phyloP scores from a whole-genome alignment of 2,797 vertebrate genomes.

The Anguilla megastoma region DNA sequence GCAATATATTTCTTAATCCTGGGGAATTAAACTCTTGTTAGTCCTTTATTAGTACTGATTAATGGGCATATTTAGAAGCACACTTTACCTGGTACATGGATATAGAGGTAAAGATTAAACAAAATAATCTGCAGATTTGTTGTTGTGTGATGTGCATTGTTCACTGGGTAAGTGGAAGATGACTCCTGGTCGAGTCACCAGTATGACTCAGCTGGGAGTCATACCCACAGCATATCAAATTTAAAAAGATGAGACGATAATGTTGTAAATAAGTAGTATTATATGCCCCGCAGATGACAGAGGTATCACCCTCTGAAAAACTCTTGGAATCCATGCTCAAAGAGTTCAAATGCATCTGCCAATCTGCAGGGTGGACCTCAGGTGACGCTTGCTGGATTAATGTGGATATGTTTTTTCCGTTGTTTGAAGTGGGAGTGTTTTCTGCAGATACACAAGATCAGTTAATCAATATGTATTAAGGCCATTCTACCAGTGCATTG shows the following conservation, averaged over 20 bases:
- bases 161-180: background rate
- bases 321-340: background rate
- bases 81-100: background rate
- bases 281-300: background rate
- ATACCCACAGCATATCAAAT: background rate
- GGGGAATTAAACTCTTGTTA: background rate
- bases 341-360: background rate
- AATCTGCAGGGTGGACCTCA: background rate
- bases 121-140: background rate
- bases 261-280: background rate
- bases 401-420: background rate
- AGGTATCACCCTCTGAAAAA: background rate
- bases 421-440: background rate
- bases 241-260: background rate
- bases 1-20: background rate
- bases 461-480: constrained; percentile 10
- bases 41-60: background rate
- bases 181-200: background rate
- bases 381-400: background rate
- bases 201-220: background rate
- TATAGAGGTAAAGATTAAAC: background rate
- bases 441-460: background rate
- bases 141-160: background rate
- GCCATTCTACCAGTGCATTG: background rate
- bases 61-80: background rate